A percentile compares a stretch with the other conserved stretches of the same genome.
Evolutionary conservation across 2,888 invertebrate genomes (phyloP).

Genomic region (Dryobota labecula): DNA sequence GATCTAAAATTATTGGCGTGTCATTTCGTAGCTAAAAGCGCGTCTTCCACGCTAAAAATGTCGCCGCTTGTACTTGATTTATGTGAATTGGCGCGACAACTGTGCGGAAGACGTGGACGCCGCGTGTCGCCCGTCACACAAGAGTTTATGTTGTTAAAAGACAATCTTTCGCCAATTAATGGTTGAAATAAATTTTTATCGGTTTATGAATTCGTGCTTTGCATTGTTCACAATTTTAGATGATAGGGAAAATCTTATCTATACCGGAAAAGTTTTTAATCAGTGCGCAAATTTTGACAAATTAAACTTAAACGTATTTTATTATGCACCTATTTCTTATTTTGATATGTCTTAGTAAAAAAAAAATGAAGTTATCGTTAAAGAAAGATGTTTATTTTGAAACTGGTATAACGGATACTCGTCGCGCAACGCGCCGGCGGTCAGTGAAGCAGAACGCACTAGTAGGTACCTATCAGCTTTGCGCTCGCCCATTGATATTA

Average conservation of each 20-base stretch:
- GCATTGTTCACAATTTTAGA: neutral
- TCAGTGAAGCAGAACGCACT: no score
- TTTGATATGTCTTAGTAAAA: no score
- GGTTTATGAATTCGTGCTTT: conserved; percentile 5
- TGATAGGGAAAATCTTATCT: neutral
- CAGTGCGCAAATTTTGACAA: no score
- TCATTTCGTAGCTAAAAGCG: conserved; percentile 72
- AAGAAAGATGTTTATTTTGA: no score
- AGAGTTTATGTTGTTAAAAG: conserved; percentile 23
- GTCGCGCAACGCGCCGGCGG: no score
- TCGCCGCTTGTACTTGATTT: conserved; percentile 79
- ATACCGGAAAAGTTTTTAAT: no score
- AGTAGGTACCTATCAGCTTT: no score
- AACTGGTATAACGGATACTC: no score
- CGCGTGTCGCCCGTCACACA: conserved; percentile 39
- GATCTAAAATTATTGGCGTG: conserved; percentile 72
- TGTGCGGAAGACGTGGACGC: conserved; percentile 65
- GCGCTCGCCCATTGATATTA: no score
- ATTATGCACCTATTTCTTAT: no score
- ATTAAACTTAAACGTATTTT: no score
- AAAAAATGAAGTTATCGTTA: no score
- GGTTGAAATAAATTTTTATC: conserved; percentile 33
- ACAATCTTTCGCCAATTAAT: conserved; percentile 19
- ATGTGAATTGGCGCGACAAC: conserved; percentile 73
- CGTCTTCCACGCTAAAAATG: conserved; percentile 79